These are phyloP conservation scores for Siderastrea siderea DNA, from an alignment of 92 coral and sea anemone species.

Conservation along the genomic window DNA sequence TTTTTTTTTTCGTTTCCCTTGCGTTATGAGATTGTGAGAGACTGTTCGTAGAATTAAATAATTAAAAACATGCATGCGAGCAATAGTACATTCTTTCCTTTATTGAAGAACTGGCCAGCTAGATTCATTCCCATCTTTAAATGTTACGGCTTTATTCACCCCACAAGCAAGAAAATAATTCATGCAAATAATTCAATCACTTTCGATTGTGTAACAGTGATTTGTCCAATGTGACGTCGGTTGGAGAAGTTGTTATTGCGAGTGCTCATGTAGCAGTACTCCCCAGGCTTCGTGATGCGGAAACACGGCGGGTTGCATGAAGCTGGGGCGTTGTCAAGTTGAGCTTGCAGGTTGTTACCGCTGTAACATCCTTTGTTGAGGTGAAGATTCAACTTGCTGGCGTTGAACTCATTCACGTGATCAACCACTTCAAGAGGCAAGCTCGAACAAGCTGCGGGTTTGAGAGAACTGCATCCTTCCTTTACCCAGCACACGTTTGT, in stretches of 20 bases:
- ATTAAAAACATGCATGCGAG: no score
- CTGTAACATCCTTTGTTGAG: conserved; percentile 51
- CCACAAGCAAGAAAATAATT: no score
- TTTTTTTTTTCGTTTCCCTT: no score
- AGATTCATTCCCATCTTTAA: no score
- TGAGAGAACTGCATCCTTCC: conserved; percentile 51
- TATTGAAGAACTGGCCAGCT: no score
- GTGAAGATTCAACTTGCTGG: conserved; percentile 41
- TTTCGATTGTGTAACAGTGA: conserved; percentile 25
- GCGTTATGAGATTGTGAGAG: no score
- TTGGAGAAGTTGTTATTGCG: conserved; percentile 75
- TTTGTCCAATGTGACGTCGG: conserved; percentile 67
- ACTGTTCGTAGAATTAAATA: no score
- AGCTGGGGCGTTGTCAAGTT: conserved; percentile 61
- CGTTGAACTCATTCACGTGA: conserved; percentile 21
- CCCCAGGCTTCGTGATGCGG: conserved; percentile 66
- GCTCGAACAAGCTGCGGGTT: conserved; percentile 43
- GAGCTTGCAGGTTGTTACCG: conserved; percentile 42
- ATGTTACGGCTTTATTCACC: no score
- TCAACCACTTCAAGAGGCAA: conserved; percentile 60
- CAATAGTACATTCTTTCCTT: no score
- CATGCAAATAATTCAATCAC: no score
- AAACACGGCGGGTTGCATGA: conserved; percentile 69
- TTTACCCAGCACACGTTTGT: conserved; percentile 62
- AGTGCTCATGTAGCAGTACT: conserved; percentile 64